A percentile compares a stretch with the other conserved stretches of the same genome.
Conservation (phyloP, 2,797 vertebrate species). For the Eulemur coronatus region DNA sequence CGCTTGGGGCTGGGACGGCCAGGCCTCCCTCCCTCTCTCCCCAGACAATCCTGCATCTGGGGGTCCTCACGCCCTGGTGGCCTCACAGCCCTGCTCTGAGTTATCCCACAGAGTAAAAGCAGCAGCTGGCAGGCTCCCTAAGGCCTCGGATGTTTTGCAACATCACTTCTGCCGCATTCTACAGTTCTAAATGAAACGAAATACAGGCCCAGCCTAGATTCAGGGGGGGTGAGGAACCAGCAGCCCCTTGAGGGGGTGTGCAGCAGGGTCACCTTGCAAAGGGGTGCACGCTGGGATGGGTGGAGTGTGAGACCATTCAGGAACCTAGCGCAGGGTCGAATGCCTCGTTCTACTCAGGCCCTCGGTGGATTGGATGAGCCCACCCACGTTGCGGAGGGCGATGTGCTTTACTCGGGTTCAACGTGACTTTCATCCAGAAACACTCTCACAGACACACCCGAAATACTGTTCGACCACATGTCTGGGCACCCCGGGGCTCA, state of each 20-base stretch:
- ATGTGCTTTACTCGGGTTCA: background rate
- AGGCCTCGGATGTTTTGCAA: no score
- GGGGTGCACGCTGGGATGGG: background rate
- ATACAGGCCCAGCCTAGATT: background rate
- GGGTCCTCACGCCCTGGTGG: background rate
- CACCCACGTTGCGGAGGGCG: rapidly evolving
- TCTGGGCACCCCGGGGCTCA: background rate
- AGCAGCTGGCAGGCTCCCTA: no score
- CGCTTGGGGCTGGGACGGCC: background rate
- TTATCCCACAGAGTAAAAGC: background rate
- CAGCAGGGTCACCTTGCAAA: background rate
- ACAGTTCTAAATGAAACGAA: rapidly evolving
- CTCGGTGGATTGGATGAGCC: background rate
- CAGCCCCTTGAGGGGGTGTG: no score
- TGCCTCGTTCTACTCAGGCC: background rate
- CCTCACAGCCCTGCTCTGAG: rapidly evolving
- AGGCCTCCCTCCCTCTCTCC: background rate
- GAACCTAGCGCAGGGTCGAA: no score
- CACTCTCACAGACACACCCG: background rate
- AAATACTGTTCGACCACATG: background rate
- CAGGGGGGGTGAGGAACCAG: no score
- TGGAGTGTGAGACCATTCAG: background rate
- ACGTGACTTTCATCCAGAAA: background rate
- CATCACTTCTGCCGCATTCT: background rate
- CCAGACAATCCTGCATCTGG: rapidly evolving